A percentile compares a stretch with the other conserved stretches of the same genome.
These are phyloP conservation scores for Drosophila sordidula DNA, from an alignment of 2,888 invertebrate genomes.

Conservation along the genomic window DNA sequence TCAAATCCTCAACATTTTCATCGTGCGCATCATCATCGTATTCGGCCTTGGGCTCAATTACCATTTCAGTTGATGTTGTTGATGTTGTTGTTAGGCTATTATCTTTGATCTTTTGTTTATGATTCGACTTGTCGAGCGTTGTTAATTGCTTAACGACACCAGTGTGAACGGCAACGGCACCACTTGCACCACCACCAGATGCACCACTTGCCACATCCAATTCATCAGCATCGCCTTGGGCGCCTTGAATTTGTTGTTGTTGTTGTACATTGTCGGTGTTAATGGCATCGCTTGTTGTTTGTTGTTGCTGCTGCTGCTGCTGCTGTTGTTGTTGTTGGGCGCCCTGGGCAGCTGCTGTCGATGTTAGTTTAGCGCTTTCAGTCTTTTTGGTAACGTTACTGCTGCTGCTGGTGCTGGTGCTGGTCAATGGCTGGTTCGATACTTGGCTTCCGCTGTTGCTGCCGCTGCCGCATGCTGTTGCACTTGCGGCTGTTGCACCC, in stretches of 20 bases:
- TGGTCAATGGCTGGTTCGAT: slow-evolving; percentile 79
- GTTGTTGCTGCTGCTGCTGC: slow-evolving; percentile 63
- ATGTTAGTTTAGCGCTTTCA: slow-evolving; percentile 85
- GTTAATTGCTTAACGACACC: slow-evolving; percentile 77
- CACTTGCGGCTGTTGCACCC: slow-evolving; percentile 37
- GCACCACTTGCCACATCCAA: slow-evolving; percentile 57
- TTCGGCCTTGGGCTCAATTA: slow-evolving; percentile 91
- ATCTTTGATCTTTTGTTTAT: slow-evolving; percentile 82
- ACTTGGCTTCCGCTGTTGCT: slow-evolving; percentile 71
- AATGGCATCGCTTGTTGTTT: slow-evolving; percentile 82
- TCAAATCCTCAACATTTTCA: slow-evolving; percentile 93
- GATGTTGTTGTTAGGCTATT: slow-evolving; percentile 63
- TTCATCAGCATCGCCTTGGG: slow-evolving; percentile 73
- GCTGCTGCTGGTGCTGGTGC: slow-evolving; percentile 80
- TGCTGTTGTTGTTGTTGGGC: slow-evolving; percentile 60
- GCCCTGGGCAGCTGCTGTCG: slow-evolving; percentile 65
- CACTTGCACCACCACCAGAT: slow-evolving; percentile 45
- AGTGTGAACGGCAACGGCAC: slow-evolving; percentile 62
- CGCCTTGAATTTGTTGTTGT: slow-evolving; percentile 68
- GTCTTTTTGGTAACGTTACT: slow-evolving; percentile 86
- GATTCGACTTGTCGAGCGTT: slow-evolving; percentile 82
- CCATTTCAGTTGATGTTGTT: slow-evolving; percentile 75
- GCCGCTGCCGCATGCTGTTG: slow-evolving; percentile 67
- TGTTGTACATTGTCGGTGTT: slow-evolving; percentile 83
- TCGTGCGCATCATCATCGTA: slow-evolving; percentile 89